phyloP scores from a whole-genome alignment of 2,888 invertebrate species.

The Drosophila helvetica region DNA sequence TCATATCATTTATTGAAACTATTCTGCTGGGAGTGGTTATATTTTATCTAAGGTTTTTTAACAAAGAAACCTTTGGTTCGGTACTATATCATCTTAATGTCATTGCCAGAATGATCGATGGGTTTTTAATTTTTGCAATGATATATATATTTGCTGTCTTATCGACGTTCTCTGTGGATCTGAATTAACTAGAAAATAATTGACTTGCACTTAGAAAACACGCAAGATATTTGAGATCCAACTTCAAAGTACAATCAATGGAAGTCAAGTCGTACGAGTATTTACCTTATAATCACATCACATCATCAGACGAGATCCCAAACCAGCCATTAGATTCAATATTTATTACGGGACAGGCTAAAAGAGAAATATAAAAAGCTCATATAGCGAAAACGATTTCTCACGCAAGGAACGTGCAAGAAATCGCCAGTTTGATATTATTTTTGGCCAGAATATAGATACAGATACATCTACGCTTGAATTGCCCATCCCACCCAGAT shows the following conservation, averaged over 20 bases:
- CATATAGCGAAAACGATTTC: conserved; percentile 24
- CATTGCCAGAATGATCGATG: conserved; percentile 31
- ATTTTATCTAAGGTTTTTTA: conserved; percentile 27
- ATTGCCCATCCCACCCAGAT: conserved; percentile 17
- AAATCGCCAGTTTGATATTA: conserved; percentile 47
- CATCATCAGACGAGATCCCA: conserved; percentile 18
- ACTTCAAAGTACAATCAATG: conserved; percentile 12
- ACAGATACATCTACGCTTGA: conserved; percentile 22
- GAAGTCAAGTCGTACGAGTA: conserved; percentile 2
- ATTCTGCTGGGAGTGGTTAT: not conserved
- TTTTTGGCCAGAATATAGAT: conserved; percentile 55
- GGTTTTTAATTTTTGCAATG: conserved; percentile 14
- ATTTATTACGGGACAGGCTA: conserved; percentile 27
- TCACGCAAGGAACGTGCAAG: conserved; percentile 50
- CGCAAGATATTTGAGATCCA: not conserved
- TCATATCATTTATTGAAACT: conserved; percentile 10
- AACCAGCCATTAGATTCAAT: conserved; percentile 26
- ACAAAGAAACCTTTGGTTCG: no score
- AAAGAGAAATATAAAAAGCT: conserved; percentile 20
- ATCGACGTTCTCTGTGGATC: conserved; percentile 20
- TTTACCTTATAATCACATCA: conserved; percentile 3
- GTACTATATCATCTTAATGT: conserved; percentile 24
- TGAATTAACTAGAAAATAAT: conserved; percentile 9
- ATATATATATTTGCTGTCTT: conserved; percentile 19
- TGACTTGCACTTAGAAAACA: not conserved